Evolutionary conservation across 2,888 invertebrate genomes (phyloP), one percentile per base, ranked within the genome.

Genomic region (Scaptodrosophila latifasciaeformis): DNA sequence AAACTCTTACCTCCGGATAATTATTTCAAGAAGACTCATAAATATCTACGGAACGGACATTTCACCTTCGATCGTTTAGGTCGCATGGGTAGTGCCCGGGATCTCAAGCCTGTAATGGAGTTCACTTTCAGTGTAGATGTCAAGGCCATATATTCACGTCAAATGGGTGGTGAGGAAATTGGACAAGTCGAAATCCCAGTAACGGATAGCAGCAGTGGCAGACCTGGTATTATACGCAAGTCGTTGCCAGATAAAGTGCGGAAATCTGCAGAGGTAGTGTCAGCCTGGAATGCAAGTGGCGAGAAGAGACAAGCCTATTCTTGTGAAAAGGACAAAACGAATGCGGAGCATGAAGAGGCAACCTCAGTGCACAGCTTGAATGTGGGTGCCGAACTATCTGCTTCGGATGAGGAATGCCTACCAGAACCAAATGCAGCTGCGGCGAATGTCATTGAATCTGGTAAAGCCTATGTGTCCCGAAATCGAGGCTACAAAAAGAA

Each of bases 71-170:
- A 81, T 35, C 61, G 67, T 1, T 53, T 72, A 2, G 68, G 65
- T 10, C 64, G 70, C 9, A 48, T 46, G 37, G 49, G 55, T 24
- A 74, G 67, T 29, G 64, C 68, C 1, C 51, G 65, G 21, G 65
- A 70, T 2, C 37, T 50, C 3, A 77, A 70, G 24, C 84, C 85
- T 0, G 66, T 65, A 0, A 68, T 85, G 47, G 83, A 84, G 17
- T 85, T 60, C 46, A 59, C 63, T 0, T 82, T 85, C 15, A 64
- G 61, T 9, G 65, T 74, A 56, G 59, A 79, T 43, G 54, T 84
- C 15, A 58, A 66, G 52, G 63, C 68, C 17, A 35, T 62, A 12
- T 55, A 63, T 10, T 61, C 71, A 37, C 54, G 55, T 0, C 67
- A 58, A 27, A 31, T 2, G 10, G 12, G 12, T 3, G 34, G 13